Evolutionary conservation across 2,797 vertebrate genomes (phyloP), one percentile per base, ranked within the genome.

Genomic region (Malurus leucopterus): DNA sequence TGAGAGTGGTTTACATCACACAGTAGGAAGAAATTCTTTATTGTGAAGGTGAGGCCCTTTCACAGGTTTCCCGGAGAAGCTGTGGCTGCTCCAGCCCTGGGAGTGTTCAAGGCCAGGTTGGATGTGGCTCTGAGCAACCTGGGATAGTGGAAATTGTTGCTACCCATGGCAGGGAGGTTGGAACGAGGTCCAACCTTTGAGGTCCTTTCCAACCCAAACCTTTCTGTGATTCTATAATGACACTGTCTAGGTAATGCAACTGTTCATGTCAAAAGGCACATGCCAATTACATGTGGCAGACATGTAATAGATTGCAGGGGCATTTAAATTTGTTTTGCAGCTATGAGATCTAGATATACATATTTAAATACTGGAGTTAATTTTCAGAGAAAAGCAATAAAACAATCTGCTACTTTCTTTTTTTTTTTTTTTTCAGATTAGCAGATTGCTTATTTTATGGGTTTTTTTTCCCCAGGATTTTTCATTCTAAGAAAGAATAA

Each of bases 61-160:
- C 15, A 43, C 30, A 49, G 20, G 9, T 21, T 55, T 1, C 1
- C 21, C n/a, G 23, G 22, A 27, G 26, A 36, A 50, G 27, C 5
- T 58, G 43, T 26, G n/a, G 18, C 0, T 49, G 26, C 6, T 22
- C 4, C 9, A 43, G 41, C 26, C 24, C 68, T 63, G 50, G 20
- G 5, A 21, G 3, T 23, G 30, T 41, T 15, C 43, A 15, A 30
- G 17, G 21, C 17, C 30, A 30, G 30, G 30, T 0, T 72, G 43
- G 30, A 30, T 34, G 26, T 17, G 2, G 14, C 30, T 72, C 17
- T 49, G 68, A 72, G 14, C 26, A 34, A 0, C 14, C 36, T 47
- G 30, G 3, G 3, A 2, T 0, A 5, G 51, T 12, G 51, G 2
- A 30, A 49, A 11, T 5, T 72, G 34, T 49, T 11, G 7, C 11